Conservation (phyloP, 1,140 invertebrate species). For the Alviniconcha marisindica region DNA sequence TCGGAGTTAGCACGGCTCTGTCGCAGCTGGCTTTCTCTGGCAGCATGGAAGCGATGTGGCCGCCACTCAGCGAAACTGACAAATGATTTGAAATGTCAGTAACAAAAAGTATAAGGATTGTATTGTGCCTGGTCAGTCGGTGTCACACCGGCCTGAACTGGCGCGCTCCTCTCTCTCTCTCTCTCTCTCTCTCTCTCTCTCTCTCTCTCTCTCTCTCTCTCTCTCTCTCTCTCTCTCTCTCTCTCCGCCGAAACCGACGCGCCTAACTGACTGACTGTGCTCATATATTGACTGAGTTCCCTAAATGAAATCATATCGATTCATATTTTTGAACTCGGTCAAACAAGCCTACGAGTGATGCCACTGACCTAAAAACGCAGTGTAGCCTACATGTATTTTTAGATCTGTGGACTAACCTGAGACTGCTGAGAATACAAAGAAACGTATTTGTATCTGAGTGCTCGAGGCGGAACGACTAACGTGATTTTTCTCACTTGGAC, state of each 20-base stretch:
- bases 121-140: no score
- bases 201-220: slow-evolving; percentile 29
- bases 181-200: neutral
- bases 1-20: neutral
- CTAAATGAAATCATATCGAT: neutral
- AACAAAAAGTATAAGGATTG: no score
- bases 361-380: neutral
- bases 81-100: no score
- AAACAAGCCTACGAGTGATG: neutral
- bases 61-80: no score
- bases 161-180: neutral
- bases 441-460: no score
- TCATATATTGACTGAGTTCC: neutral
- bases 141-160: no score
- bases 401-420: neutral
- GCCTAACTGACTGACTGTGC: neutral
- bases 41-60: no score
- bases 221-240: slow-evolving; percentile 29
- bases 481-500: no score
- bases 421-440: no score
- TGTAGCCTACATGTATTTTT: neutral
- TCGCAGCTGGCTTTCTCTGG: no score
- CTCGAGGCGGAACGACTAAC: no score
- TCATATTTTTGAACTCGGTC: neutral
- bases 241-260: neutral